Conservation (phyloP, 2,888 invertebrate species). For the Baccha elongata region DNA sequence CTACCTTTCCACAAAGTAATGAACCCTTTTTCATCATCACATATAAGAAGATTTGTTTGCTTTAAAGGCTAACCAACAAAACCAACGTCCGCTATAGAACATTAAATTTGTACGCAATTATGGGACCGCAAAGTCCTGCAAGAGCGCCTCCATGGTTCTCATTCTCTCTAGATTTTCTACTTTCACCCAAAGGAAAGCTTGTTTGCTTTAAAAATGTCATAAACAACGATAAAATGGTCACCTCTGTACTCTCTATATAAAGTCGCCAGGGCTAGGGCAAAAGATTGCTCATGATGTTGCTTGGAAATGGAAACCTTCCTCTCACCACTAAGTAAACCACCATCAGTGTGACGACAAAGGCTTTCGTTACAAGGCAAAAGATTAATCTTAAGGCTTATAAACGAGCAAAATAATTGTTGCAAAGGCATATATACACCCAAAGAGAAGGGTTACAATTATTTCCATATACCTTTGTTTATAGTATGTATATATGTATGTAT, state of each 20-base stretch:
- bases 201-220: conserved; percentile 71
- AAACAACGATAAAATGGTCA: conserved; percentile 72
- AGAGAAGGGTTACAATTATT: conserved; percentile 50
- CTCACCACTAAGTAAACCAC: conserved; percentile 57
- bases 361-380: conserved; percentile 71
- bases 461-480: background rate
- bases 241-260: conserved; percentile 28
- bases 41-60: conserved; percentile 47
- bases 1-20: conserved; percentile 49
- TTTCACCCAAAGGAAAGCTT: conserved; percentile 44
- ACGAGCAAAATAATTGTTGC: conserved; percentile 64
- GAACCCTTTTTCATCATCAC: conserved; percentile 48
- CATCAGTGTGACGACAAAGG: conserved; percentile 68
- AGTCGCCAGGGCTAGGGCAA: conserved; percentile 13
- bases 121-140: conserved; percentile 55
- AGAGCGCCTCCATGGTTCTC: background rate
- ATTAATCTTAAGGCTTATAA: conserved; percentile 71
- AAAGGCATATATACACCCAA: conserved; percentile 4
- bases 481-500: background rate
- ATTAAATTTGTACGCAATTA: conserved; percentile 74
- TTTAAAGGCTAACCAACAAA: conserved; percentile 38
- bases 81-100: conserved; percentile 52
- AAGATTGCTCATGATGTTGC: conserved; percentile 14
- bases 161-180: conserved; percentile 11
- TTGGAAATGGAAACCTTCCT: conserved; percentile 25